These are phyloP conservation scores for Melipona quadrifasciata DNA, from an alignment of 1,140 invertebrate species.

Conservation along the genomic window DNA sequence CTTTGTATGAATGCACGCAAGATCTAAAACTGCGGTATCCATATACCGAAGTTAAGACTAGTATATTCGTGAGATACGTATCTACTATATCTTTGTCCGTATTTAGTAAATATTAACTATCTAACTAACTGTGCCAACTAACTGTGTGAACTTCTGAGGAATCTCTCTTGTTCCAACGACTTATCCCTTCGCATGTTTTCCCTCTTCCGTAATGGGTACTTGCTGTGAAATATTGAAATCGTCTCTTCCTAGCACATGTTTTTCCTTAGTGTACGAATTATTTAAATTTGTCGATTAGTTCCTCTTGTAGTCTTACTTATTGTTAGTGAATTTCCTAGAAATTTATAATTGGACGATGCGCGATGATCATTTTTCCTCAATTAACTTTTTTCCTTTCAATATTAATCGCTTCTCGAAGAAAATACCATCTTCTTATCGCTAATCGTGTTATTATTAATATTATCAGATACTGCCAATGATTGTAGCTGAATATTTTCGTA, in stretches of 20 bases:
- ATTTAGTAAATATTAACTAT: conserved; percentile 67
- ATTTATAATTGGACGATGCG: conserved; percentile 16
- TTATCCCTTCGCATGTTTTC: conserved; percentile 35
- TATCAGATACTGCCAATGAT: too few species aligned
- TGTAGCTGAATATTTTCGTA: background rate
- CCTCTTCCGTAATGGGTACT: conserved; percentile 15
- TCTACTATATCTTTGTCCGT: conserved; percentile 55
- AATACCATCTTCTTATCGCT: background rate
- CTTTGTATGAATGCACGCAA: background rate
- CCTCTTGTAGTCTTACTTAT: background rate
- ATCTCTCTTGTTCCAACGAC: conserved; percentile 46
- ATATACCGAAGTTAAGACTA: background rate
- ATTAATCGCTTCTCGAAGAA: background rate
- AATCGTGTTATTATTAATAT: background rate
- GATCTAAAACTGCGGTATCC: background rate
- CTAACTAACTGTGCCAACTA: conserved; percentile 52
- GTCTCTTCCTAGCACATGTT: conserved; percentile 6
- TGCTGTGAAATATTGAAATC: conserved; percentile 46
- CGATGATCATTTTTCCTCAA: background rate
- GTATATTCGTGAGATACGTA: background rate
- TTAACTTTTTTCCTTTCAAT: background rate
- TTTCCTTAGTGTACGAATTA: background rate
- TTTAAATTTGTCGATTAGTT: conserved; percentile 35
- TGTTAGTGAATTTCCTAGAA: background rate
- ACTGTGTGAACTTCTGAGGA: conserved; percentile 28